Conservation (phyloP, 2,797 vertebrate species). For the Phalanger gymnotis region DNA sequence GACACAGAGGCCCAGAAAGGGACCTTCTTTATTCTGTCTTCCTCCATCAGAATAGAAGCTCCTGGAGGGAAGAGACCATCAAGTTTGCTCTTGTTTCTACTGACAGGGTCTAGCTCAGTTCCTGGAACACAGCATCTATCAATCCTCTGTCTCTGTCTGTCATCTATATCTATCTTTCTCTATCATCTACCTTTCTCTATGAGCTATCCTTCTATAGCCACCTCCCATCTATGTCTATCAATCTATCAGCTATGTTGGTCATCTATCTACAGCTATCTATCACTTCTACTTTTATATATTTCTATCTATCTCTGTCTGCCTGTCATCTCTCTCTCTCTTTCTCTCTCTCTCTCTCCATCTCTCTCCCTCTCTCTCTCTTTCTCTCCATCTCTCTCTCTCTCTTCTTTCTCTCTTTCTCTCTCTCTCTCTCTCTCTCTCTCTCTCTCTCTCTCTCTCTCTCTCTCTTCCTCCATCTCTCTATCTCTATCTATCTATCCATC, state of each 20-base stretch:
- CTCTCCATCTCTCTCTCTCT: too few species aligned
- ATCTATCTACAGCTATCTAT: not conserved
- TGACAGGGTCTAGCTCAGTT: not conserved
- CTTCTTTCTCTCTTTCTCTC: too few species aligned
- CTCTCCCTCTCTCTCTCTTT: not conserved
- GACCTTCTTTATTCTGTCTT: not conserved
- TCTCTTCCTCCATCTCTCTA: too few species aligned
- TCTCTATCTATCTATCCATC: not conserved
- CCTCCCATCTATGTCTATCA: not conserved
- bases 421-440: too few species aligned
- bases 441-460: too few species aligned
- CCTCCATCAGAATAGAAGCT: not conserved
- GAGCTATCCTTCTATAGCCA: not conserved
- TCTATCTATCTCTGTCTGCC: not conserved
- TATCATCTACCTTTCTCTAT: not conserved
- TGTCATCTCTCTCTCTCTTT: too few species aligned
- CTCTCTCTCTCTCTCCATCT: too few species aligned
- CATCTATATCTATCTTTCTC: not conserved
- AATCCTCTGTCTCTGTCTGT: not conserved
- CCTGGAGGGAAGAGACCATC: not conserved
- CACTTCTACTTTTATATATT: too few species aligned
- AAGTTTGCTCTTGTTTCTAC: not conserved
- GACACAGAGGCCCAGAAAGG: not conserved
- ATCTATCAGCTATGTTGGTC: not conserved
- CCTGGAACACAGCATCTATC: not conserved